Percentiles rank a stretch among this genome's conserved stretches.
phyloP scores from a whole-genome alignment of 2,113 vertebrate species.

The Tyrannus savana region DNA sequence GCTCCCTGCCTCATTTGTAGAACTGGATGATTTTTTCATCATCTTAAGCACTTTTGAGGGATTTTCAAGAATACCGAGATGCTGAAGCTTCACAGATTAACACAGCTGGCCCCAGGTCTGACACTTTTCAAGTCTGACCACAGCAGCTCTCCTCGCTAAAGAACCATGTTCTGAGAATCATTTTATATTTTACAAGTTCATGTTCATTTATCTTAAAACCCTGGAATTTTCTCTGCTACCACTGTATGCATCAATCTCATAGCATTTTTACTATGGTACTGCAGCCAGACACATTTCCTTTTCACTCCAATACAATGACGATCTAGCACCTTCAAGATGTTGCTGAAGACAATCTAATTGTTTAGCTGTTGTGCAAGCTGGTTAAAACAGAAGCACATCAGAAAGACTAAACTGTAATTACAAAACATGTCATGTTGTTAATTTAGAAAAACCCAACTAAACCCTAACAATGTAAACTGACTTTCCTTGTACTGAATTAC shows the following conservation, averaged over 20 bases:
- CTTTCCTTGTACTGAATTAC: neutral
- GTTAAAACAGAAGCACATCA: neutral
- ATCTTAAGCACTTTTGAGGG: neutral
- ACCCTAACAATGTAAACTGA: neutral
- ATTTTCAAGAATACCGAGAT: neutral
- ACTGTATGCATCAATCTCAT: neutral
- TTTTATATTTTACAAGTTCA: neutral
- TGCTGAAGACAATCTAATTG: neutral
- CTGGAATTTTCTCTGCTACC: neutral
- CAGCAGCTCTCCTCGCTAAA: neutral
- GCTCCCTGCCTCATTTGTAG: neutral
- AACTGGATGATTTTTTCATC: neutral
- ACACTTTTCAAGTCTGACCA: neutral
- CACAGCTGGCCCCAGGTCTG: neutral
- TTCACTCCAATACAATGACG: neutral
- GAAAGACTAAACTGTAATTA: neutral
- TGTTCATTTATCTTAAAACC: neutral
- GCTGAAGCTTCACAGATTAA: neutral
- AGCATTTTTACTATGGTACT: accelerated
- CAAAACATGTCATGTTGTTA: neutral
- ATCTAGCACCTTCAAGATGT: neutral
- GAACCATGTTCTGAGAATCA: neutral
- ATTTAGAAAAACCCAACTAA: neutral
- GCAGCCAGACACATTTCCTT: neutral
- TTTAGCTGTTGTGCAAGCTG: neutral